These are phyloP conservation scores for Mimumesa dahlbomi DNA, from an alignment of 2,888 invertebrate species.

Conservation along the genomic window DNA sequence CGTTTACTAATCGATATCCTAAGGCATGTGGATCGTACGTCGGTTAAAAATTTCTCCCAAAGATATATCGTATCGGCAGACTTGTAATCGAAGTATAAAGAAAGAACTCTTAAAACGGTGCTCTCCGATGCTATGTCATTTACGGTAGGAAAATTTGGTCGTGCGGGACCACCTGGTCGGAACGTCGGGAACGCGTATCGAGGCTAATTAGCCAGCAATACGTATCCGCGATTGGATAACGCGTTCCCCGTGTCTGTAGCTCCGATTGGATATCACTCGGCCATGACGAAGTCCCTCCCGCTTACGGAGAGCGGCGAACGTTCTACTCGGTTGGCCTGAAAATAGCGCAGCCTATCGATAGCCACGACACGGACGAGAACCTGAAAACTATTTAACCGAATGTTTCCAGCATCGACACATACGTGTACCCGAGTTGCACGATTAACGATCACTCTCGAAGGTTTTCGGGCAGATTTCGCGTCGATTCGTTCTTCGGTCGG, in stretches of 20 bases:
- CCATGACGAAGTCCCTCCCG: constrained; percentile 73
- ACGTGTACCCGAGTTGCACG: constrained; percentile 55
- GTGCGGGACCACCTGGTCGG: constrained; percentile 66
- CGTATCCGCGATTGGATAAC: constrained; percentile 63
- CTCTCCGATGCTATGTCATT: too few relatives aligned
- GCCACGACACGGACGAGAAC: too few relatives aligned
- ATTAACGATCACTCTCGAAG: too few relatives aligned
- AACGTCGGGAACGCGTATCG: constrained; percentile 67
- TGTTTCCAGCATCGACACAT: constrained; percentile 4
- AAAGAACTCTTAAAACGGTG: too few relatives aligned
- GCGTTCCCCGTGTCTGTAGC: constrained; percentile 50
- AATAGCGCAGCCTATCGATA: too few relatives aligned
- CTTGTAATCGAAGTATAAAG: too few relatives aligned
- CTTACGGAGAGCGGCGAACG: constrained; percentile 46
- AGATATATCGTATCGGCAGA: too few relatives aligned
- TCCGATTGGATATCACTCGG: constrained; percentile 72
- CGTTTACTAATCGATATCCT: constrained; percentile 27
- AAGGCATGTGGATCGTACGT: background rate
- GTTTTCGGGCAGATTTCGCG: too few relatives aligned
- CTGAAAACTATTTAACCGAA: too few relatives aligned
- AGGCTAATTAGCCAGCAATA: constrained; percentile 72
- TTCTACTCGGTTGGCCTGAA: constrained; percentile 23
- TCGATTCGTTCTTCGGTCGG: too few relatives aligned
- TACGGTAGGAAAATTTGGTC: constrained; percentile 11
- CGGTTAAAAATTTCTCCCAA: too few relatives aligned